phyloP scores from a whole-genome alignment of 2,113 vertebrate species.

The Lagopus muta region DNA sequence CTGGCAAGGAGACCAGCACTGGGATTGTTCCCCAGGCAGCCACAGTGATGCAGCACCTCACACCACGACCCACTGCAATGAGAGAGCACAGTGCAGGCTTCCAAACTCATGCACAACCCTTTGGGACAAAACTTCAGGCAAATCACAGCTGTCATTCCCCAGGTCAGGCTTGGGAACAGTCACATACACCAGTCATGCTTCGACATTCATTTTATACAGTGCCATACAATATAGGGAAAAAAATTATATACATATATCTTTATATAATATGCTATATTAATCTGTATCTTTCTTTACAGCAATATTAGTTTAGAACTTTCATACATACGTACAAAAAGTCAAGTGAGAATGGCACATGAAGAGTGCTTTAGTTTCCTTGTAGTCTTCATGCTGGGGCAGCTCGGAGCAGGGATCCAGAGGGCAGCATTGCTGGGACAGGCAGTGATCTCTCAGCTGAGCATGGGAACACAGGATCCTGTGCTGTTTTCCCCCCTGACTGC shows the following conservation, averaged over 20 bases:
- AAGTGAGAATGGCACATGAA: constrained; percentile 67
- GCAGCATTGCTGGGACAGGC: constrained; percentile 41
- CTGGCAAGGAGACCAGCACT: background rate
- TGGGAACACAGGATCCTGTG: background rate
- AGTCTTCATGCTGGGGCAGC: constrained; percentile 66
- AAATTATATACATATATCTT: constrained; percentile 82
- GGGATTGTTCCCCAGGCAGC: background rate
- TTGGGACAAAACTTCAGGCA: background rate
- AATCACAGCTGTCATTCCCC: background rate
- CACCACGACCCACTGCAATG: fast-evolving
- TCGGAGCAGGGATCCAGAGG: constrained; percentile 48
- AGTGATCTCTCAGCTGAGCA: background rate
- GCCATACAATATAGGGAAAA: constrained; percentile 79
- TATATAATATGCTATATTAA: constrained; percentile 83
- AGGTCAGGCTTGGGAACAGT: constrained; percentile 2
- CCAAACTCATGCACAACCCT: background rate
- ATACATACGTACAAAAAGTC: constrained; percentile 81
- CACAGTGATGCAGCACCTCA: fast-evolving
- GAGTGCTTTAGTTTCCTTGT: constrained; percentile 54
- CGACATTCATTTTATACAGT: constrained; percentile 78
- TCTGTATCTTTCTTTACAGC: constrained; percentile 82
- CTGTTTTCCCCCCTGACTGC: background rate
- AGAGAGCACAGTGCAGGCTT: background rate
- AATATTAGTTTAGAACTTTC: constrained; percentile 77
- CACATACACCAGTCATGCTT: constrained; percentile 53